Percentiles rank a stretch among this genome's conserved stretches.
Evolutionary conservation across 2,797 vertebrate species (phyloP).

Genomic region (Sciurus carolinensis): DNA sequence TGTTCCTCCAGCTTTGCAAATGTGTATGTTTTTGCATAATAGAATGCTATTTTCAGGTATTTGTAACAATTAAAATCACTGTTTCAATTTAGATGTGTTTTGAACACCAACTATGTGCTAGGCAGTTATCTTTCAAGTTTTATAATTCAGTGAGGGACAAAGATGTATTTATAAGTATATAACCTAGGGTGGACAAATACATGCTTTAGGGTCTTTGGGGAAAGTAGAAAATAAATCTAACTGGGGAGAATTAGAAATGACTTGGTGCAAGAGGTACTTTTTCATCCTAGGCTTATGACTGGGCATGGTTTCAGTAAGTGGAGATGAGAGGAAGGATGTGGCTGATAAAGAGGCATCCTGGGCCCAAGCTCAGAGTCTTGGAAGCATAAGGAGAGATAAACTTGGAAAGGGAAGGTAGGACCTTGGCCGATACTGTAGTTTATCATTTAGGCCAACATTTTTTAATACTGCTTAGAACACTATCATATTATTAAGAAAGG

Average conservation of each 20-base stretch:
- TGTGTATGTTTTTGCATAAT: constrained; percentile 49
- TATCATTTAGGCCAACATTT: background rate
- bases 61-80: constrained; percentile 49
- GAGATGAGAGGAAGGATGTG: background rate
- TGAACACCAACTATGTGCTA: background rate
- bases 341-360: background rate
- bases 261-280: background rate
- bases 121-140: background rate
- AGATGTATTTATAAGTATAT: constrained; percentile 8
- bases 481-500: background rate
- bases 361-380: background rate
- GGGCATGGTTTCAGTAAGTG: background rate
- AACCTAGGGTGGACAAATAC: background rate
- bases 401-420: background rate
- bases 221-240: constrained; percentile 43
- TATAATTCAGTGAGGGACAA: constrained; percentile 42
- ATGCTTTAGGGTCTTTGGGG: background rate
- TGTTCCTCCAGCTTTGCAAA: background rate
- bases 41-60: constrained; percentile 39
- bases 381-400: background rate
- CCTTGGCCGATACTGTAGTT: background rate
- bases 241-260: constrained; percentile 2
- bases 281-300: background rate
- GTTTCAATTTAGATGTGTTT: constrained; percentile 45
- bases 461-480: background rate